phyloP scores from a whole-genome alignment of 2,888 invertebrate species.

The Nemotelus nigrinus region DNA sequence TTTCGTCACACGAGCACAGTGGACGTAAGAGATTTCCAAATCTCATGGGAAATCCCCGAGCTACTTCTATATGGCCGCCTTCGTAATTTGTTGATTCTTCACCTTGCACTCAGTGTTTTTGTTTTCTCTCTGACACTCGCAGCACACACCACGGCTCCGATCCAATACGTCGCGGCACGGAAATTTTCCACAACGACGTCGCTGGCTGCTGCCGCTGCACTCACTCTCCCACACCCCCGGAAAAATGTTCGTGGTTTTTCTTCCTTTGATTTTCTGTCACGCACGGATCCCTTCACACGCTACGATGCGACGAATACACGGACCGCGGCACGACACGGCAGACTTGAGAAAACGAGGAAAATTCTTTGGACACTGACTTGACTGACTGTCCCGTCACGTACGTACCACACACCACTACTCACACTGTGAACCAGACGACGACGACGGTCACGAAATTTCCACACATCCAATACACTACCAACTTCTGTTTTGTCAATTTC shows the following conservation, averaged over 20 bases:
- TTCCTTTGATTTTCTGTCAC: slow-evolving; percentile 38
- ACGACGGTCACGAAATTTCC: slow-evolving; percentile 8
- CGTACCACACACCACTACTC: slow-evolving; percentile 2
- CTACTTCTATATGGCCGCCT: background rate
- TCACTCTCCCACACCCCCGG: slow-evolving; percentile 4
- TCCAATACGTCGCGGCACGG: slow-evolving; percentile 15
- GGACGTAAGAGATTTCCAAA: too few relatives aligned
- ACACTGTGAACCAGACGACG: background rate
- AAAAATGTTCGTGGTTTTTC: slow-evolving; percentile 27
- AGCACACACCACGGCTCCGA: background rate
- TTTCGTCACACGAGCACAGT: too few relatives aligned
- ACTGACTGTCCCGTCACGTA: slow-evolving; percentile 27
- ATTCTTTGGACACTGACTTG: slow-evolving; percentile 1
- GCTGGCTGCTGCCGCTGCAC: background rate
- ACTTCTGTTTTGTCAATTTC: background rate
- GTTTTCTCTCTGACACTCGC: slow-evolving; percentile 34
- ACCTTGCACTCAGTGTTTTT: slow-evolving; percentile 20
- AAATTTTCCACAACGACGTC: slow-evolving; percentile 18
- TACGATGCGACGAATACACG: background rate
- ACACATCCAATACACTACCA: slow-evolving; percentile 16
- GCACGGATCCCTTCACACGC: slow-evolving; percentile 1
- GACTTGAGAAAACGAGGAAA: slow-evolving; percentile 4
- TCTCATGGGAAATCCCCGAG: slow-evolving; percentile 8
- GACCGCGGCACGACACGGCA: slow-evolving; percentile 25
- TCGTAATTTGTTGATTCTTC: slow-evolving; percentile 29